Evolutionary conservation across 2,888 invertebrate genomes (phyloP).

Genomic region (Halocaridina rubra): DNA sequence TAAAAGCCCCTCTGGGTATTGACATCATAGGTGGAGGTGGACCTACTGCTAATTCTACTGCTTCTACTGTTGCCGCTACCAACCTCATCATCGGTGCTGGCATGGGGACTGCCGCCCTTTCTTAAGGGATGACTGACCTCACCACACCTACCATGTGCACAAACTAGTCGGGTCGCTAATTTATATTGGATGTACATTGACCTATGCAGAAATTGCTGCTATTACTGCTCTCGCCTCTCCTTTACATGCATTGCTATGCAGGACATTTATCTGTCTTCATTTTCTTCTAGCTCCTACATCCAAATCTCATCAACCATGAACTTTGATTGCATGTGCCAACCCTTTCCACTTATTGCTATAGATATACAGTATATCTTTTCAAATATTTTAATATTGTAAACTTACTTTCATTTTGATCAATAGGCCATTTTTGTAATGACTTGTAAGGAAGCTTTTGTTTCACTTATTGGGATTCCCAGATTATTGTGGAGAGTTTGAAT

Average conservation of each 20-base stretch:
- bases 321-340: neutral
- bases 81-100: constrained; percentile 43
- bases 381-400: no score
- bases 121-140: constrained; percentile 46
- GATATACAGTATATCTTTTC: no score
- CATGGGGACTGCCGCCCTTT: constrained; percentile 47
- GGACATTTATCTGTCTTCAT: no score
- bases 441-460: no score
- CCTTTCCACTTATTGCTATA: neutral
- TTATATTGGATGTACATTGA: constrained; percentile 54
- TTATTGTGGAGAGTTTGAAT: no score
- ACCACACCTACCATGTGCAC: constrained; percentile 54
- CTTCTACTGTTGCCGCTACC: neutral
- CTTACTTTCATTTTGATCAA: no score
- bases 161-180: constrained; percentile 59
- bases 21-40: constrained; percentile 43
- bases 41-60: neutral
- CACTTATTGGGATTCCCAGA: no score
- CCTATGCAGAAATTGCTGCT: constrained; percentile 47
- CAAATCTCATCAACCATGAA: neutral
- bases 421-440: no score
- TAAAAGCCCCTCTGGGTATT: constrained; percentile 27
- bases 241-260: no score
- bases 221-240: constrained; percentile 24
- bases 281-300: neutral